Conservation (phyloP, 2,888 invertebrate species). For the Sinopyrophorus schimmeli region DNA sequence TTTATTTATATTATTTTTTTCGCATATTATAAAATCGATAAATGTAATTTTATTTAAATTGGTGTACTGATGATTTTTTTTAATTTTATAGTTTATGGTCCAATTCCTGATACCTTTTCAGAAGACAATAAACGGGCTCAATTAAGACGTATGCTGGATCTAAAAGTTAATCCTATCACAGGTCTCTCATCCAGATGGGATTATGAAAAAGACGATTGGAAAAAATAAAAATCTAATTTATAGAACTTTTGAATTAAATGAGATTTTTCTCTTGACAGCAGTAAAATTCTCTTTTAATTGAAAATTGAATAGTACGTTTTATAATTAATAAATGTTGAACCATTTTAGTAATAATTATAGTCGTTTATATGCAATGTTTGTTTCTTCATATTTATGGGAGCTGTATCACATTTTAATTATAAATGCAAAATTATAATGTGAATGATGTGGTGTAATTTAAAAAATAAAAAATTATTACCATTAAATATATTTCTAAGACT, state of each 20-base stretch:
- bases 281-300: too few relatives aligned
- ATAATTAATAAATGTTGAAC: too few relatives aligned
- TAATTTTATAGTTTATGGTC: conserved; percentile 46
- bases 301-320: too few relatives aligned
- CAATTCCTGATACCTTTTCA: conserved; percentile 60
- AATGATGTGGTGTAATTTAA: too few relatives aligned
- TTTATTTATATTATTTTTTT: background rate
- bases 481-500: too few relatives aligned
- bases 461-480: too few relatives aligned
- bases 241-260: conserved; percentile 3
- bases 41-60: conserved; percentile 1
- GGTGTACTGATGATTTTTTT: conserved; percentile 3
- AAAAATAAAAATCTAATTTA: conserved; percentile 53
- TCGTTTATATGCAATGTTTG: too few relatives aligned
- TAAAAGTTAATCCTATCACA: conserved; percentile 61
- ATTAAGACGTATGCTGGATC: conserved; percentile 63
- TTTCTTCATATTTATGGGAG: too few relatives aligned
- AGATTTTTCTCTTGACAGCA: too few relatives aligned
- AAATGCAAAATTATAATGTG: too few relatives aligned
- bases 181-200: conserved; percentile 70
- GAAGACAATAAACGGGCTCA: conserved; percentile 64
- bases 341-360: too few relatives aligned
- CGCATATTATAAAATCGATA: background rate
- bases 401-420: too few relatives aligned
- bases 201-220: conserved; percentile 72